Evolutionary conservation across 2,888 invertebrate genomes (phyloP).

Genomic region (Perizoma affinitatum): DNA sequence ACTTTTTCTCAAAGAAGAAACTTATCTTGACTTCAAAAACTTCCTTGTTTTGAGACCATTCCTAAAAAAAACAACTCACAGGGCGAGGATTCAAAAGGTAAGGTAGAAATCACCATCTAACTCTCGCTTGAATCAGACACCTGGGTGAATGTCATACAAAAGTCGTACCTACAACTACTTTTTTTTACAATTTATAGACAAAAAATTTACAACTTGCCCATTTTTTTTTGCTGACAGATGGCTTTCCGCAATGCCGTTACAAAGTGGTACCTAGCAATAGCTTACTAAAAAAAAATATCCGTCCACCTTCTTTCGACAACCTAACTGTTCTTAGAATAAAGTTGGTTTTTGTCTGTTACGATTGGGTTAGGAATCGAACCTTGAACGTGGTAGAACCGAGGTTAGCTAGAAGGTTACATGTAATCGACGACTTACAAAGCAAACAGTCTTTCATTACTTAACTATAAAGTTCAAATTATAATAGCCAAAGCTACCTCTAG

Average conservation of each 20-base stretch:
- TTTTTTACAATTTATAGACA: too few relatives aligned
- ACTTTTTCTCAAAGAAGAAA: too few relatives aligned
- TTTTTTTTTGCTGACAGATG: constrained; percentile 25
- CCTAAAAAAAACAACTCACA: too few relatives aligned
- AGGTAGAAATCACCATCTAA: too few relatives aligned
- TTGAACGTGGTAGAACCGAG: constrained; percentile 76
- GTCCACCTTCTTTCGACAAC: constrained; percentile 12
- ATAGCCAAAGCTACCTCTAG: neutral
- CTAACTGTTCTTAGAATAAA: constrained; percentile 27
- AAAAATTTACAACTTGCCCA: too few relatives aligned
- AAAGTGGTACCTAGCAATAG: constrained; percentile 20
- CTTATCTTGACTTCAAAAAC: too few relatives aligned
- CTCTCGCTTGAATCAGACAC: too few relatives aligned
- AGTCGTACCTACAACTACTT: too few relatives aligned
- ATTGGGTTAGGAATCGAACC: constrained; percentile 56
- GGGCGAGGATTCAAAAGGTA: too few relatives aligned
- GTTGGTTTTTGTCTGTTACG: constrained; percentile 33
- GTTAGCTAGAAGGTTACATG: constrained; percentile 68
- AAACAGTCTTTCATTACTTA: constrained; percentile 29
- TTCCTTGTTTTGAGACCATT: too few relatives aligned
- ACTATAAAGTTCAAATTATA: constrained; percentile 24
- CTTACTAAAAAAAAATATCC: constrained; percentile 29
- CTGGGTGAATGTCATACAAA: too few relatives aligned
- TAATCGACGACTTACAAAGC: constrained; percentile 27
- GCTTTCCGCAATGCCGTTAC: constrained; percentile 36